phyloP scores from a whole-genome alignment of 1,140 invertebrate genomes.

The Lethrus apterus region DNA sequence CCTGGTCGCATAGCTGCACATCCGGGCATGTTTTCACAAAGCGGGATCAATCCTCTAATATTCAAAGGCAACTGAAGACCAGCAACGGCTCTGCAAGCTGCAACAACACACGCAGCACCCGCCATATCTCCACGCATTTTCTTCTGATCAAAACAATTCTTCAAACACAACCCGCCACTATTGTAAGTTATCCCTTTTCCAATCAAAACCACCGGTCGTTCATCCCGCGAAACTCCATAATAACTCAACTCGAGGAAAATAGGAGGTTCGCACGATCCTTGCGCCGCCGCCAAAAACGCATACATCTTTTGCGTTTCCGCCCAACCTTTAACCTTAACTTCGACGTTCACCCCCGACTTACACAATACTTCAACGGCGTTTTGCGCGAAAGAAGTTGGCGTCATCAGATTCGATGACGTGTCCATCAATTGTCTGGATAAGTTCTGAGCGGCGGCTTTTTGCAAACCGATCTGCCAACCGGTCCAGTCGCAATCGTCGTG shows the following conservation, averaged over 20 bases:
- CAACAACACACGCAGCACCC: conserved; percentile 55
- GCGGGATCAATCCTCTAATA: conserved; percentile 48
- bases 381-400: conserved; percentile 53
- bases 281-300: conserved; percentile 53
- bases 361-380: conserved; percentile 43
- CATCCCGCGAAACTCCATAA: conserved; percentile 40
- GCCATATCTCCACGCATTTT: conserved; percentile 62
- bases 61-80: conserved; percentile 51
- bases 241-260: conserved; percentile 54
- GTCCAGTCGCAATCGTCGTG: conserved; percentile 43
- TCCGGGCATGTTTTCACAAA: conserved; percentile 58
- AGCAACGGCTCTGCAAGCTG: conserved; percentile 46
- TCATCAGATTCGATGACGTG: conserved; percentile 58
- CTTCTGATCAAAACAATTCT: conserved; percentile 49
- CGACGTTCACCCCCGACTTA: conserved; percentile 45
- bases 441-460: conserved; percentile 56
- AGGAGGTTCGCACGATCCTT: conserved; percentile 55
- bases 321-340: conserved; percentile 51
- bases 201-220: conserved; percentile 41
- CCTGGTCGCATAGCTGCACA: conserved; percentile 54
- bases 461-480: conserved; percentile 50
- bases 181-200: conserved; percentile 62
- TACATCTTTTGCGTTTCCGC: conserved; percentile 54
- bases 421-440: conserved; percentile 54
- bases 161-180: conserved; percentile 58